phyloP scores from a whole-genome alignment of 2,888 invertebrate species.

The Eutolmus rufibarbis region DNA sequence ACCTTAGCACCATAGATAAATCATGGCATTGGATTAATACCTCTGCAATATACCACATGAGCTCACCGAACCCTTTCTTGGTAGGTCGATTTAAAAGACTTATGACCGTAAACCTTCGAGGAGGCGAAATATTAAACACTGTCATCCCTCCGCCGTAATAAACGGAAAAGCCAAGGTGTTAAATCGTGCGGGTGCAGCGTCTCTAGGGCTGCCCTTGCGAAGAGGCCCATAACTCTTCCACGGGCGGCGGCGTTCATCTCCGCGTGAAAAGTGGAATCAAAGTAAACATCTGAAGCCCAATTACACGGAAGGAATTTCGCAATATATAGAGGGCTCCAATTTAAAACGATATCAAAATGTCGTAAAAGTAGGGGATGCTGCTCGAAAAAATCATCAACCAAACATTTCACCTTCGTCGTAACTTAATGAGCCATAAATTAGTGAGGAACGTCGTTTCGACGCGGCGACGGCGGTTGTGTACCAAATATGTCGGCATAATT shows the following conservation, averaged over 20 bases:
- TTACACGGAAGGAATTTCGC: background rate
- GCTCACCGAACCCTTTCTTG: background rate
- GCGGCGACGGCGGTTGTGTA: background rate
- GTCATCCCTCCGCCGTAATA: background rate
- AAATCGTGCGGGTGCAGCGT: background rate
- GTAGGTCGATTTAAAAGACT: background rate
- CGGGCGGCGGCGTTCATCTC: background rate
- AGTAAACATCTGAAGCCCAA: background rate
- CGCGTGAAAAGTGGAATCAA: background rate
- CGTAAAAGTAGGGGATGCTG: background rate
- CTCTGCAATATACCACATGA: background rate
- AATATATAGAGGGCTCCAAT: background rate
- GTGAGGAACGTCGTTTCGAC: constrained; percentile 3
- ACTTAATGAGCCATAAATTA: constrained; percentile 40
- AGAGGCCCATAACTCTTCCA: background rate
- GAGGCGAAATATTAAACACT: background rate
- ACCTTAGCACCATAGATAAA: background rate
- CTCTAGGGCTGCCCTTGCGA: background rate
- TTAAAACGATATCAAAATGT: background rate
- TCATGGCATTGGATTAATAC: background rate
- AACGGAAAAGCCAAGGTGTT: background rate
- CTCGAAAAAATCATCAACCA: background rate
- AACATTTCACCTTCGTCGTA: constrained; percentile 20
- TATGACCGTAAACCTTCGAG: background rate
- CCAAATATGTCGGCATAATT: constrained; percentile 33